Evolutionary conservation across 2,888 invertebrate genomes (phyloP).

Genomic region (Monopis laevigella): DNA sequence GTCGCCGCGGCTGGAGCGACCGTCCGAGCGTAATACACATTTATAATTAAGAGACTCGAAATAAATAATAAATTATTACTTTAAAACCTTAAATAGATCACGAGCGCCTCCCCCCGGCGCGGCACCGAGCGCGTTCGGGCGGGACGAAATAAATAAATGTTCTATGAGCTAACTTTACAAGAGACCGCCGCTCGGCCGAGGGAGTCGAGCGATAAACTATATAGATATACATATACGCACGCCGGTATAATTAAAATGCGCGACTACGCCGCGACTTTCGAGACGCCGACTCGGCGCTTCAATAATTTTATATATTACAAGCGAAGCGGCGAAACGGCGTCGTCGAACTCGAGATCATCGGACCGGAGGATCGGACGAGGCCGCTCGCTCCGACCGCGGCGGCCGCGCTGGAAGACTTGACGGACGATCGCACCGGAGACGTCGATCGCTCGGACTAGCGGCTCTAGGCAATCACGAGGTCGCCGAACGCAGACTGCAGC

Average conservation of each 20-base stretch:
- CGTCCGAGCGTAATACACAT: conserved; percentile 20
- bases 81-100: conserved; percentile 67
- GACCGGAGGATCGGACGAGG: conserved; percentile 45
- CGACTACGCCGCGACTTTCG: conserved; percentile 61
- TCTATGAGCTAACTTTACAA: conserved; percentile 66
- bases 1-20: background rate
- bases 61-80: conserved; percentile 69
- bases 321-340: conserved; percentile 54
- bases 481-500: conserved; percentile 55
- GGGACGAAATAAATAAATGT: conserved; percentile 65
- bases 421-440: conserved; percentile 38
- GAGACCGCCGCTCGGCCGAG: conserved; percentile 66
- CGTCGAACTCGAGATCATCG: conserved; percentile 64
- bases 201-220: conserved; percentile 64
- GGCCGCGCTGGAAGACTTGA: conserved; percentile 59
- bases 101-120: conserved; percentile 67
- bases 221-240: conserved; percentile 63
- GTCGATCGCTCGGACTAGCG: conserved; percentile 42
- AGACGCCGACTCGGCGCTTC: conserved; percentile 62
- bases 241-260: conserved; percentile 49
- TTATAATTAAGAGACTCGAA: conserved; percentile 60
- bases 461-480: conserved; percentile 56
- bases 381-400: conserved; percentile 40
- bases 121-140: conserved; percentile 64
- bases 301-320: conserved; percentile 55